A percentile compares a stretch with the other conserved stretches of the same genome.
These are phyloP conservation scores for Tauraco erythrolophus DNA, from an alignment of 2,113 vertebrate genomes.

Conservation along the genomic window DNA sequence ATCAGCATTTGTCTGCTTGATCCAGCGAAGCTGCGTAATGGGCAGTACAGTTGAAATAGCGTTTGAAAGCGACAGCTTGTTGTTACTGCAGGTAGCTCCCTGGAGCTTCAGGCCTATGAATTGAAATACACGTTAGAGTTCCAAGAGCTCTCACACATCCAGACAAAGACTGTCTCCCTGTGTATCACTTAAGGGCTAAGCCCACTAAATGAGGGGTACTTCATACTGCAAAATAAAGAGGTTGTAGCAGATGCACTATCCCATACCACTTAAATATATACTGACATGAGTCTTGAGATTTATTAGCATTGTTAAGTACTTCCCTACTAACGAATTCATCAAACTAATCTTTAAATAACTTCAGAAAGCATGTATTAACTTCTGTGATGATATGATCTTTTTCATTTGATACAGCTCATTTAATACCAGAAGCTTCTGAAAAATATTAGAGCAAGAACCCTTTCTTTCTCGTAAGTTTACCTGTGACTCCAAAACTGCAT, in stretches of 20 bases:
- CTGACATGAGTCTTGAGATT: not conserved
- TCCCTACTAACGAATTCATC: not conserved
- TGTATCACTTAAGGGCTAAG: not conserved
- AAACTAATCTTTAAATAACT: not conserved
- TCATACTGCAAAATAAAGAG: not conserved
- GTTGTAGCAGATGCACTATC: not conserved
- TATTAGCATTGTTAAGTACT: not conserved
- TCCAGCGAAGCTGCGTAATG: constrained; percentile 95
- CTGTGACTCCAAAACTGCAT: constrained; percentile 97
- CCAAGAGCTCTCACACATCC: not conserved
- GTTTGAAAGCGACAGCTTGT: constrained; percentile 92
- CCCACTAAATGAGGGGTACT: not conserved
- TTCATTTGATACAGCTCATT: not conserved
- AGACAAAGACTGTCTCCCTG: not conserved
- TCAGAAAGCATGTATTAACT: not conserved
- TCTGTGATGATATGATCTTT: not conserved
- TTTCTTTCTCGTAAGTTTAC: constrained; percentile 62
- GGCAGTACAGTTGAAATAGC: constrained; percentile 94
- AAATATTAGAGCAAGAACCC: not conserved
- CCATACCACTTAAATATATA: not conserved
- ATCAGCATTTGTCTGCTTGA: constrained; percentile 88
- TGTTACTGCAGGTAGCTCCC: constrained; percentile 92
- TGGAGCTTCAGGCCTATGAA: constrained; percentile 90
- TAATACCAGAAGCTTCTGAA: not conserved
- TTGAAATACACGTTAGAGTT: not conserved